phyloP scores from a whole-genome alignment of 2,888 invertebrate genomes.

The Euplexia lucipara region DNA sequence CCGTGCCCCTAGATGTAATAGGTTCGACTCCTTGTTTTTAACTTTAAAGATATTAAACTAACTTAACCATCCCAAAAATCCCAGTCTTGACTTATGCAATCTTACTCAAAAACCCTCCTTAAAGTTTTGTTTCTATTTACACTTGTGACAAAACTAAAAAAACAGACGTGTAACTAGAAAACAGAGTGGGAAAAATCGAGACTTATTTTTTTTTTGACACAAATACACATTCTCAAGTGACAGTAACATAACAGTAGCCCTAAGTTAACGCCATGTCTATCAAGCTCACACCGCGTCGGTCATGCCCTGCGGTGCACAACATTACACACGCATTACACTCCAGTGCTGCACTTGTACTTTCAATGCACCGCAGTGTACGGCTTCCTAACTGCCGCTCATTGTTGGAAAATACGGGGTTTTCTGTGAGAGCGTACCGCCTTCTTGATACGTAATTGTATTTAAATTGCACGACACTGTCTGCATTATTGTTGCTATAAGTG shows the following conservation, averaged over 20 bases:
- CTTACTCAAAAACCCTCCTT: no score
- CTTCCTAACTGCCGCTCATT: slow-evolving; percentile 47
- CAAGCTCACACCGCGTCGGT: slow-evolving; percentile 58
- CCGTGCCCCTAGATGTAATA: no score
- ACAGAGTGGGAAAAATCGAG: no score
- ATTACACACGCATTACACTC: slow-evolving; percentile 54
- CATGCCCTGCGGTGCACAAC: slow-evolving; percentile 65
- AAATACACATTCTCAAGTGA: not conserved
- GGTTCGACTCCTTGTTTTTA: no score
- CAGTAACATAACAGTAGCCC: slow-evolving; percentile 52
- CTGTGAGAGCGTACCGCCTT: slow-evolving; percentile 55
- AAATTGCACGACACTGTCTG: slow-evolving; percentile 55
- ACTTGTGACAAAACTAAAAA: no score
- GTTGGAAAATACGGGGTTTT: slow-evolving; percentile 54
- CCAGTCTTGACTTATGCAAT: no score
- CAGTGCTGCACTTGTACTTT: slow-evolving; percentile 71
- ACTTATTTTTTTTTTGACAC: not conserved
- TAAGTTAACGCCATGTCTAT: slow-evolving; percentile 43
- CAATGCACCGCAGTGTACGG: slow-evolving; percentile 63
- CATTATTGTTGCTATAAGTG: slow-evolving; percentile 22
- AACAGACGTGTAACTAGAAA: no score
- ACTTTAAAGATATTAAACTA: no score
- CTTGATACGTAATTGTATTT: slow-evolving; percentile 60
- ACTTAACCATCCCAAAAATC: no score
- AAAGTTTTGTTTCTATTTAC: no score